These are phyloP conservation scores for Muscicapa striata DNA, from an alignment of 2,797 vertebrate genomes.

Conservation along the genomic window DNA sequence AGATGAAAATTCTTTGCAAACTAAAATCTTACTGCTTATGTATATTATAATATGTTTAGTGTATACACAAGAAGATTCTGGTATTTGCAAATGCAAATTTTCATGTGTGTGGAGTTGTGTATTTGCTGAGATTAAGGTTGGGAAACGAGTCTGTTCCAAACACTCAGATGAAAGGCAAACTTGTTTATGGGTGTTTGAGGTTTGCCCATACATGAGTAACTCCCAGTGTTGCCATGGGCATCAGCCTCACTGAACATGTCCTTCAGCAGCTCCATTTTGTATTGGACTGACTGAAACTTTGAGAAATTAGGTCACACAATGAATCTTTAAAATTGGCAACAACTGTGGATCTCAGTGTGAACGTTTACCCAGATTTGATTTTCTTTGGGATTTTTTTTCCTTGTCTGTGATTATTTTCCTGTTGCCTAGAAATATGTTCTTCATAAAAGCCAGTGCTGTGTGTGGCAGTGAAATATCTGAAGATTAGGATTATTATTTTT, in stretches of 20 bases:
- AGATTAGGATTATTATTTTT: background rate
- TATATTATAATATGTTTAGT: background rate
- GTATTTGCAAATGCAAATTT: background rate
- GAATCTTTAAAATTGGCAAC: background rate
- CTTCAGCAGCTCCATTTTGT: background rate
- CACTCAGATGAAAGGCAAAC: fast-evolving
- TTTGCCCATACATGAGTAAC: background rate
- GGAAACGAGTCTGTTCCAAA: background rate
- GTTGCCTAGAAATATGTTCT: background rate
- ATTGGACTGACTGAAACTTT: background rate
- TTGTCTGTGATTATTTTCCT: background rate
- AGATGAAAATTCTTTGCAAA: background rate
- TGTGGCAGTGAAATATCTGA: background rate
- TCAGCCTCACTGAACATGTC: background rate
- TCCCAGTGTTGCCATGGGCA: background rate
- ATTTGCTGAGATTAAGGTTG: background rate
- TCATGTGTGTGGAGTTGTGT: background rate
- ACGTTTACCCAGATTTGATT: background rate
- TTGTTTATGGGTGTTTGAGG: background rate
- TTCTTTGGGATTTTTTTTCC: background rate
- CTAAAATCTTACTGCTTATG: background rate
- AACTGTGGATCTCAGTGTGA: background rate
- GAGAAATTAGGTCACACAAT: background rate
- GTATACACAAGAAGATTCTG: background rate
- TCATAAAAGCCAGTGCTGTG: background rate